phyloP scores from a whole-genome alignment of 2,888 invertebrate genomes.

The Yponomeuta malinellus region DNA sequence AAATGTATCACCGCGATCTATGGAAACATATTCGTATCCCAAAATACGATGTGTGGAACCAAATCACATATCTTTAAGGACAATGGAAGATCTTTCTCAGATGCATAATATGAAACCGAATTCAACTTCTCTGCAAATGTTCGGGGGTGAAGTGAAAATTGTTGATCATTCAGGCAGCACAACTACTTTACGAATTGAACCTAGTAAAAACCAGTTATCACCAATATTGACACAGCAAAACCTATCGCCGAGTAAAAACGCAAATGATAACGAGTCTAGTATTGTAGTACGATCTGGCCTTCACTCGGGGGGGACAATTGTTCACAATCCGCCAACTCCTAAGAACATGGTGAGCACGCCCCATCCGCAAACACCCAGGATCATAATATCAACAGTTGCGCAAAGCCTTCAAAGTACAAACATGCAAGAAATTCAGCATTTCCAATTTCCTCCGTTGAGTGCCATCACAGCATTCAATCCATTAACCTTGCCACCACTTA shows the following conservation, averaged over 20 bases:
- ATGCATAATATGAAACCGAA: conserved; percentile 68
- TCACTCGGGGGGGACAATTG: conserved; percentile 89
- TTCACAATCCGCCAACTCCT: conserved; percentile 76
- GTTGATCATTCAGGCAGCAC: conserved; percentile 81
- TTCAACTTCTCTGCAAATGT: conserved; percentile 78
- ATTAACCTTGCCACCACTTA: conserved; percentile 77
- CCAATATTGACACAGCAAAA: conserved; percentile 73
- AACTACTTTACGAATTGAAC: conserved; percentile 81
- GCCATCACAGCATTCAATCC: conserved; percentile 83
- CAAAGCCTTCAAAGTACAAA: conserved; percentile 72
- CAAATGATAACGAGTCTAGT: conserved; percentile 71
- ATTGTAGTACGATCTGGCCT: conserved; percentile 88
- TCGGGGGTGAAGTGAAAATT: conserved; percentile 87
- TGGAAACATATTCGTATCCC: conserved; percentile 59
- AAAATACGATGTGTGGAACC: conserved; percentile 71
- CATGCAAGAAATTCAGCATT: conserved; percentile 69
- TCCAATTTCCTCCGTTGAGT: conserved; percentile 81
- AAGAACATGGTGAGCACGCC: conserved; percentile 58
- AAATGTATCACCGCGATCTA: conserved; percentile 57
- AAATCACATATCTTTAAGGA: conserved; percentile 62
- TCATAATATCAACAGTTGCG: conserved; percentile 68
- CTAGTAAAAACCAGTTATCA: conserved; percentile 74
- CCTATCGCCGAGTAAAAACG: conserved; percentile 62
- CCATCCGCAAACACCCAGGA: conserved; percentile 72
- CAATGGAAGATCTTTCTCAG: conserved; percentile 76